These are phyloP conservation scores for Slavum lentiscoides DNA, from an alignment of 2,888 invertebrate species.

Conservation along the genomic window DNA sequence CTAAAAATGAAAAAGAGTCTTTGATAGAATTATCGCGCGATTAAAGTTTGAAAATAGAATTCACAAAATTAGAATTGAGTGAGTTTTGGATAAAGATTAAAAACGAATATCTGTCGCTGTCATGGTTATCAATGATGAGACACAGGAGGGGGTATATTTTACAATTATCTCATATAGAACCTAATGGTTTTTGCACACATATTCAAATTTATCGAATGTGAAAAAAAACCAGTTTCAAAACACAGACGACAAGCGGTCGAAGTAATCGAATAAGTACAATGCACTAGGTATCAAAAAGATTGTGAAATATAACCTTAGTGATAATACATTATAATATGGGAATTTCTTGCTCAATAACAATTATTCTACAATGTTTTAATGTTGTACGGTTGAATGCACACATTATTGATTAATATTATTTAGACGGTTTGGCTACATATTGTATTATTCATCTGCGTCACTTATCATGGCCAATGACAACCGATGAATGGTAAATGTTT, in stretches of 20 bases:
- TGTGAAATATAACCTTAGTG: background rate
- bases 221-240: background rate
- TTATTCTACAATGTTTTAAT: background rate
- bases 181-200: too few relatives aligned
- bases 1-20: too few relatives aligned
- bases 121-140: background rate
- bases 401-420: constrained; percentile 21
- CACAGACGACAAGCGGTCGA: background rate
- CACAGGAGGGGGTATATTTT: too few relatives aligned
- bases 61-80: too few relatives aligned
- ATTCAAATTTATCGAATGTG: background rate
- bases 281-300: background rate
- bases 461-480: background rate
- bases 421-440: background rate
- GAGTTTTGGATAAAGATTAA: too few relatives aligned
- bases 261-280: background rate
- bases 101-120: too few relatives aligned
- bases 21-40: too few relatives aligned
- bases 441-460: background rate
- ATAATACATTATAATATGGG: too few relatives aligned
- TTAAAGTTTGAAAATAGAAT: too few relatives aligned
- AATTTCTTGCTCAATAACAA: constrained; percentile 8
- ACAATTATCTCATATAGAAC: too few relatives aligned
- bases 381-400: background rate
- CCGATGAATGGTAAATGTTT: background rate